These are phyloP conservation scores for Melospiza georgiana DNA, from an alignment of 2,113 vertebrate genomes.

Conservation along the genomic window DNA sequence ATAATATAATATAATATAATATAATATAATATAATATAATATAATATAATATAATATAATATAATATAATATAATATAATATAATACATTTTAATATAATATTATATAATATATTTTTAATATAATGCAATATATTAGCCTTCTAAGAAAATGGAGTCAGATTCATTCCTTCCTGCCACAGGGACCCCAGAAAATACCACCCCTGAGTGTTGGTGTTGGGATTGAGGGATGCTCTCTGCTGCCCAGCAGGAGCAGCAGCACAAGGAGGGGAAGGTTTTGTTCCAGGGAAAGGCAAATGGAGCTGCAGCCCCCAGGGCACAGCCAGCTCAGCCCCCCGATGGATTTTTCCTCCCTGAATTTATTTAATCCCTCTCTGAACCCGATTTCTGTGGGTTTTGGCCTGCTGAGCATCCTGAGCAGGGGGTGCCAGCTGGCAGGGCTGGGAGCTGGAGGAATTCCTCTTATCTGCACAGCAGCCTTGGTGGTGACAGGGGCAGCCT, in stretches of 20 bases:
- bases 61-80: no score
- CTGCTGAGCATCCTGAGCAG: neutral
- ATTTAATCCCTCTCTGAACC: conserved; percentile 3
- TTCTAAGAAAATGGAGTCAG: no score
- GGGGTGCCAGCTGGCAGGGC: conserved; percentile 33
- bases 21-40: no score
- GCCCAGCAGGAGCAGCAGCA: neutral
- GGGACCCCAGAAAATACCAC: no score
- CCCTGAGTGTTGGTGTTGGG: no score
- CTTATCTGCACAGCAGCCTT: conserved; percentile 23
- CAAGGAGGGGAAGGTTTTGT: neutral
- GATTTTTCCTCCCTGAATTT: neutral
- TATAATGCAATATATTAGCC: no score
- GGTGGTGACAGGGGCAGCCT: neutral
- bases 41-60: no score
- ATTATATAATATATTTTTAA: no score
- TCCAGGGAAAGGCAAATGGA: neutral
- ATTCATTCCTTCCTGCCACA: no score
- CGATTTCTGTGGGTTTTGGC: neutral
- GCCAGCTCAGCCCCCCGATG: neutral
- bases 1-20: no score
- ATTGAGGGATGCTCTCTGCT: neutral
- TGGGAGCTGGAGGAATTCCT: neutral
- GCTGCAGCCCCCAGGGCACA: neutral
- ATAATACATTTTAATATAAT: no score